phyloP scores from a whole-genome alignment of 2,797 vertebrate species.

The Remorina albescens region DNA sequence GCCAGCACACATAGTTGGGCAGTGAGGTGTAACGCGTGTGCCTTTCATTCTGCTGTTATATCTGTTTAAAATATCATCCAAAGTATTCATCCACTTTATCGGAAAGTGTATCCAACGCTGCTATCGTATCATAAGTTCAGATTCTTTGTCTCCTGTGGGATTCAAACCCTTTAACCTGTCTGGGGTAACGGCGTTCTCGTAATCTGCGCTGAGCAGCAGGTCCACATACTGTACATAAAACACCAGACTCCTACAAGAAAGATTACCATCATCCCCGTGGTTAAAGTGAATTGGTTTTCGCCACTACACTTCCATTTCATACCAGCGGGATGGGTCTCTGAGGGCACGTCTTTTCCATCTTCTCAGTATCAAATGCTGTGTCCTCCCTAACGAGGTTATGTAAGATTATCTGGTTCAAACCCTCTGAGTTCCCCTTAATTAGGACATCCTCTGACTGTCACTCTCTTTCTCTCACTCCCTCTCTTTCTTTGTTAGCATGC shows the following conservation, averaged over 20 bases:
- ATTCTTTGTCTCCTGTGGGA: slow-evolving; percentile 9
- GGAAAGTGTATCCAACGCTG: slow-evolving; percentile 2
- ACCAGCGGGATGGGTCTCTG: slow-evolving; percentile 66
- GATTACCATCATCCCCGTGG: slow-evolving; percentile 26
- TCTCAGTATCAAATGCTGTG: slow-evolving; percentile 81
- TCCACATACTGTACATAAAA: slow-evolving; percentile 49
- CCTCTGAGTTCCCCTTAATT: slow-evolving; percentile 87
- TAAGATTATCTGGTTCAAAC: slow-evolving; percentile 88
- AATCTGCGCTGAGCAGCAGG: slow-evolving; percentile 39
- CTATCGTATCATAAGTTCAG: neutral
- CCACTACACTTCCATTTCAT: slow-evolving; percentile 45
- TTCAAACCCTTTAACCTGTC: slow-evolving; percentile 29
- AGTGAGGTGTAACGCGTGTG: slow-evolving; percentile 9
- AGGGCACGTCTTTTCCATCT: slow-evolving; percentile 79
- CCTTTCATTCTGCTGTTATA: neutral
- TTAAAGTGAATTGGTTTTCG: slow-evolving; percentile 44
- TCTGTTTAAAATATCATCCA: neutral
- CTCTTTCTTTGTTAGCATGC: slow-evolving; percentile 75
- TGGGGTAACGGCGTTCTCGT: slow-evolving; percentile 15
- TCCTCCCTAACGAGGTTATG: slow-evolving; percentile 86
- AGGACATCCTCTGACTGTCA: slow-evolving; percentile 83
- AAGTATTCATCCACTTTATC: neutral
- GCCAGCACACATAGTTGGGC: slow-evolving; percentile 11
- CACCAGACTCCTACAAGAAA: slow-evolving; percentile 17
- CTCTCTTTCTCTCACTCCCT: slow-evolving; percentile 61